Evolutionary conservation across 2,888 invertebrate species (phyloP).

Genomic region (Cephus pulcher): DNA sequence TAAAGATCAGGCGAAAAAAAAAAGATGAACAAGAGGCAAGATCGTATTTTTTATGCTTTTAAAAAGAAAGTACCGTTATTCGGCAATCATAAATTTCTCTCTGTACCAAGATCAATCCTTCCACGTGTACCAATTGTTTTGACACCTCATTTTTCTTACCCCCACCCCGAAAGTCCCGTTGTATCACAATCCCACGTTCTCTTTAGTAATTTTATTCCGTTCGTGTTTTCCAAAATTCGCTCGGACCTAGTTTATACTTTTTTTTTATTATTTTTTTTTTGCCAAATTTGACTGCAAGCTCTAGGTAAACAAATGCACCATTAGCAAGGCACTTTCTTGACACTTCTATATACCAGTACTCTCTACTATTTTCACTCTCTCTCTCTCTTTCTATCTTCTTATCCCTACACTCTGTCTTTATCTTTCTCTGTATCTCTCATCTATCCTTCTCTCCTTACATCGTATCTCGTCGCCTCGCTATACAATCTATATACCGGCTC

Average conservation of each 20-base stretch:
- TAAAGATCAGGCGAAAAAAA: background rate
- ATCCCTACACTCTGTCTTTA: background rate
- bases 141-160: background rate
- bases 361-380: background rate
- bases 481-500: slow-evolving; percentile 6
- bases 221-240: background rate
- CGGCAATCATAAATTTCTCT: background rate
- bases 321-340: no score
- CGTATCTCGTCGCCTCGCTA: background rate
- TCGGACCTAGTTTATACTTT: background rate
- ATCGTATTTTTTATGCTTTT: background rate
- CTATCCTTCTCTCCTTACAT: slow-evolving; percentile 12
- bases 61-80: background rate
- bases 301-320: no score
- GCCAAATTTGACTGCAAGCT: no score
- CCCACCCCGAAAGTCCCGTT: background rate
- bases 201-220: background rate
- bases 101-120: background rate
- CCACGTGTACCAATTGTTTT: background rate
- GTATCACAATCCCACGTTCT: background rate
- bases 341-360: no score
- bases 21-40: background rate
- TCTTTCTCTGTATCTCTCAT: slow-evolving; percentile 21
- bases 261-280: no score
- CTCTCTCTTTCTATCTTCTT: background rate